Conservation (phyloP, 2,113 vertebrate genomes). For the Lamprotornis superbus region DNA sequence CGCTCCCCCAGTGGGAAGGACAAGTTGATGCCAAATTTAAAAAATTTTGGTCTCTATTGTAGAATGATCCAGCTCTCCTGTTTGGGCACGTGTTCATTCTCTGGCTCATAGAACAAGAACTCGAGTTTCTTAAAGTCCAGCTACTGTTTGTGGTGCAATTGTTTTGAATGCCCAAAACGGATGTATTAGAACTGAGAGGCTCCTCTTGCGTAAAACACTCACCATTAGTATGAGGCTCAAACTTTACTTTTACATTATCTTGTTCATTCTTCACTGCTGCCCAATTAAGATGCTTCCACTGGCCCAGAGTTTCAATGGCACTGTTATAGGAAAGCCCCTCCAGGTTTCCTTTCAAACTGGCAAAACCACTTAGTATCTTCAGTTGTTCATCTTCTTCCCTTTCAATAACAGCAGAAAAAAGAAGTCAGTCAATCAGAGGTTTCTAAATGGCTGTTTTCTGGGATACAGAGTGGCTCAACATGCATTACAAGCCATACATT, state of each 20-base stretch:
- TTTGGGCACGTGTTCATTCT: constrained; percentile 61
- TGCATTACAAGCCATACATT: background rate
- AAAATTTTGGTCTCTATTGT: constrained; percentile 71
- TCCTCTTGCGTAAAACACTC: constrained; percentile 74
- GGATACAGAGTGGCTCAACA: background rate
- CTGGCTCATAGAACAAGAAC: constrained; percentile 64
- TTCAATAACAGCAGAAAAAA: constrained; percentile 32
- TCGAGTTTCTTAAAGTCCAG: constrained; percentile 70
- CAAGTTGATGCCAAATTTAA: constrained; percentile 71
- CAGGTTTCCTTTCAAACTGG: constrained; percentile 69
- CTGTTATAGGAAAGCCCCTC: constrained; percentile 72
- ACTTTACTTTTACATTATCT: constrained; percentile 74
- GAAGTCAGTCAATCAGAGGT: background rate
- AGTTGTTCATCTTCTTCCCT: constrained; percentile 69
- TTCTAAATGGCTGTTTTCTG: background rate
- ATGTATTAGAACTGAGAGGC: constrained; percentile 73
- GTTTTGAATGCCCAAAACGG: constrained; percentile 72
- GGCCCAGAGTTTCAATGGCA: constrained; percentile 67
- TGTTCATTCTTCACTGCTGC: constrained; percentile 73
- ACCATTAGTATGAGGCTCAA: constrained; percentile 47
- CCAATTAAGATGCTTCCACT: constrained; percentile 80
- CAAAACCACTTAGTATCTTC: constrained; percentile 35
- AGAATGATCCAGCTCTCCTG: constrained; percentile 71
- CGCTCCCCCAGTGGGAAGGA: constrained; percentile 63
- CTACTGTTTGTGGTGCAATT: constrained; percentile 53